Conservation (phyloP, 2,888 invertebrate genomes). For the Allacma fusca region DNA sequence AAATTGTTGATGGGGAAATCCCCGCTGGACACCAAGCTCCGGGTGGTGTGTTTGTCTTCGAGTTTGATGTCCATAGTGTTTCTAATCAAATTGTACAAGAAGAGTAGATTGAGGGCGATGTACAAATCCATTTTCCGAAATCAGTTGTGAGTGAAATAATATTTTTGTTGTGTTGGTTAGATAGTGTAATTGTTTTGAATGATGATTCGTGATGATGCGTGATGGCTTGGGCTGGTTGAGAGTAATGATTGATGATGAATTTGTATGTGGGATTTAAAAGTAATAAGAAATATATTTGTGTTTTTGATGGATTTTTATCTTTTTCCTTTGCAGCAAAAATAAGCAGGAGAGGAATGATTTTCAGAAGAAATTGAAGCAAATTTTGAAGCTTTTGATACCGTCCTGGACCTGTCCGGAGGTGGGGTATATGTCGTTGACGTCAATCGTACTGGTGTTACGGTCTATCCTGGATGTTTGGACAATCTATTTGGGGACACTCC, state of each 20-base stretch:
- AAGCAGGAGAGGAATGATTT: conserved; percentile 44
- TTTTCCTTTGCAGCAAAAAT: conserved; percentile 37
- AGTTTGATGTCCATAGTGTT: conserved; percentile 37
- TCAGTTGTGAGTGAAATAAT: conserved; percentile 43
- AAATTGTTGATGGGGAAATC: conserved; percentile 38
- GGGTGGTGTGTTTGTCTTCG: conserved; percentile 33
- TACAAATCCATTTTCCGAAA: conserved; percentile 41
- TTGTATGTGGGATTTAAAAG: neutral
- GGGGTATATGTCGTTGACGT: conserved; percentile 77
- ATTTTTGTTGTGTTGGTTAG: neutral
- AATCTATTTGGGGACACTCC: conserved; percentile 90
- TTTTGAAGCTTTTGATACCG: conserved; percentile 78
- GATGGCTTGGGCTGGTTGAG: no score
- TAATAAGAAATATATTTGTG: no score
- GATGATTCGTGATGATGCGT: neutral
- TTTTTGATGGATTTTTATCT: no score
- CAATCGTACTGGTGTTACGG: conserved; percentile 81
- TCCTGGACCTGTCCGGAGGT: conserved; percentile 79
- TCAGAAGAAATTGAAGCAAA: conserved; percentile 46
- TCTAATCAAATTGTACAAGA: conserved; percentile 37
- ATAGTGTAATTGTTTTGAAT: neutral
- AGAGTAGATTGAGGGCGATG: conserved; percentile 23
- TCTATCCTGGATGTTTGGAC: conserved; percentile 98
- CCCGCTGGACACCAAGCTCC: conserved; percentile 26
- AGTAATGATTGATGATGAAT: no score